phyloP scores from a whole-genome alignment of 2,113 vertebrate species.

The Gallinago jamesoni region DNA sequence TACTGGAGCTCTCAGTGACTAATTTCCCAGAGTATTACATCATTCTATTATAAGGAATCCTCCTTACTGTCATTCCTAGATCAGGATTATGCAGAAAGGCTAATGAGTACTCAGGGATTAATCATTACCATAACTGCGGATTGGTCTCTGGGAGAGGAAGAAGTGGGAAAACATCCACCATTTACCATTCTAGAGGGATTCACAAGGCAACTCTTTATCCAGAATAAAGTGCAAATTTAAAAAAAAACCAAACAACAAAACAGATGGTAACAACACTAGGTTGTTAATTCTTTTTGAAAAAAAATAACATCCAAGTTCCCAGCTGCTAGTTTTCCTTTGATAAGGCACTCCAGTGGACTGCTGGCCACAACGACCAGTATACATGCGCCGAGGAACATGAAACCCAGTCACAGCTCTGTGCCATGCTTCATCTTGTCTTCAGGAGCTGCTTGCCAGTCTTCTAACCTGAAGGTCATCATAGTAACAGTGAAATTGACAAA shows the following conservation, averaged over 20 bases:
- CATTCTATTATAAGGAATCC: slow-evolving; percentile 14
- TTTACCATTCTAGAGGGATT: not conserved
- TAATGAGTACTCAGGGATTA: slow-evolving; percentile 12
- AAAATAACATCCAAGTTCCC: not conserved
- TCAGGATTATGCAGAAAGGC: not conserved
- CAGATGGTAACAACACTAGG: not conserved
- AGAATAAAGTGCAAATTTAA: not conserved
- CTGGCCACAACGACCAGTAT: not conserved
- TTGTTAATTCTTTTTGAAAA: not conserved
- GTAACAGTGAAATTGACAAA: not conserved
- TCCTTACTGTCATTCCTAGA: slow-evolving; percentile 21
- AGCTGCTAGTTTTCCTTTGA: not conserved
- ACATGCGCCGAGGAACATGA: not conserved
- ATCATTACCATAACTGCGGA: not conserved
- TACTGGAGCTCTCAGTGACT: not conserved
- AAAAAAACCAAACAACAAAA: not conserved
- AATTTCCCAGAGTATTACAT: slow-evolving; percentile 25
- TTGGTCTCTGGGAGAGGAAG: not conserved
- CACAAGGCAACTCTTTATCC: not conserved
- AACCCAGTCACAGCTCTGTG: not conserved
- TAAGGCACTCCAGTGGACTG: not conserved
- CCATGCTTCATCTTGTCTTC: accelerated
- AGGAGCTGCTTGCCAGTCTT: not conserved
- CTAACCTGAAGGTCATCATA: not conserved
- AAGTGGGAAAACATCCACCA: not conserved